Conservation (phyloP, 1,140 invertebrate species). For the Branchinecta lynchi region DNA sequence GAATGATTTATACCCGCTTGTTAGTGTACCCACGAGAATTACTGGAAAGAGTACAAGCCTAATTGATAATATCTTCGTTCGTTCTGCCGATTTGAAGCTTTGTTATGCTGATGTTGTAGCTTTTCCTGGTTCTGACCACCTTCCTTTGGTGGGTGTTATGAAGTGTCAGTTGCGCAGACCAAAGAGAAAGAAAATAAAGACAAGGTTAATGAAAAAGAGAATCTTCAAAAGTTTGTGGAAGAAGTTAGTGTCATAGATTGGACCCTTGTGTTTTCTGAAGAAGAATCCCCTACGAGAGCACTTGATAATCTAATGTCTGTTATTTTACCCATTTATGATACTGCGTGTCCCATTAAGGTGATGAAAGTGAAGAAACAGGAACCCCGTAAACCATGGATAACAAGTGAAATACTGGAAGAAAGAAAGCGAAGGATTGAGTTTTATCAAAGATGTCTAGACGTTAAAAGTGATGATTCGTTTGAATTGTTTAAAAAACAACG, state of each 20-base stretch:
- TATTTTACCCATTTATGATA: slow-evolving; percentile 8
- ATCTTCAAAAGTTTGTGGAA: background rate
- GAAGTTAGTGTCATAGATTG: background rate
- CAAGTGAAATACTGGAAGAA: too few species aligned
- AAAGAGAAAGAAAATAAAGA: slow-evolving; percentile 8
- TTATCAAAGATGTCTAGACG: too few species aligned
- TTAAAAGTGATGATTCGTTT: too few species aligned
- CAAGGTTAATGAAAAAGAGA: slow-evolving; percentile 5
- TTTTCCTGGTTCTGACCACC: background rate
- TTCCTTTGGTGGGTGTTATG: background rate
- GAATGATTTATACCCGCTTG: slow-evolving; percentile 4
- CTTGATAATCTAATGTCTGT: slow-evolving; percentile 12
- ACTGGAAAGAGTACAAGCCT: background rate
- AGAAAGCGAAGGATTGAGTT: too few species aligned
- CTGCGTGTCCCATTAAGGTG: background rate
- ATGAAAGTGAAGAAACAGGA: too few species aligned
- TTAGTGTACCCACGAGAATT: background rate
- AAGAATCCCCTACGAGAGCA: slow-evolving; percentile 10
- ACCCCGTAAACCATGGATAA: too few species aligned
- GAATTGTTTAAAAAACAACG: too few species aligned
- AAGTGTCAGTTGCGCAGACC: slow-evolving; percentile 6
- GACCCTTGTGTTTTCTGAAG: background rate
- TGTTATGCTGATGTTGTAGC: background rate
- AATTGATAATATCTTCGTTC: slow-evolving; percentile 3
- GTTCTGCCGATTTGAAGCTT: slow-evolving; percentile 7